Base-by-base conservation (phyloP, 2,888 invertebrate genomes). In the Cremastobaeus sp. region DNA sequence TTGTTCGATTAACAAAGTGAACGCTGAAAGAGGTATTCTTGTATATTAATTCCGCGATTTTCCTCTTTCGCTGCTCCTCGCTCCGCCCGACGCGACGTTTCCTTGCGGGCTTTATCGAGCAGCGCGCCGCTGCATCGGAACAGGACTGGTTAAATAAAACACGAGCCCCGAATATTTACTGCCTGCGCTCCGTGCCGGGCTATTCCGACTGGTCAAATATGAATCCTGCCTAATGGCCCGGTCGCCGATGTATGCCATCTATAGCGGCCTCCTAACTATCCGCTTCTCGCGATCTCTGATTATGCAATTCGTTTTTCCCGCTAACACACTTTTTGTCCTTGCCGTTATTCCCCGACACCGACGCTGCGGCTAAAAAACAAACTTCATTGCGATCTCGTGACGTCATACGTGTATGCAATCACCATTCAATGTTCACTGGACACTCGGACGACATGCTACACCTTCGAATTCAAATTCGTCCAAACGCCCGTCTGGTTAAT, bases 1-100 rank as follows among this genome's bases (percentile, higher is more conserved):
- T 60, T 54, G 60, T 39, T 41, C 52, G 60, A 52, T 59, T 60
- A 45, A 59, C 57, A 65, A 55, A 30, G 35, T 39, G 39, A 11
- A 25, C 47, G 47, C 25, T 20, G 30, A 50, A 45, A 45, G 48
- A 48, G 32, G 41, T 18, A 32, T 50, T 35, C 43, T 43, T 43
- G 41, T 20, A 48, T 52, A 64, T 64, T 28, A 64, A 52, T 43
- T 64, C 35, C 17, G 25, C 18, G 41, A 18, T 12, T 47, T 54
- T 11, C 6, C 21, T 2, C 5, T 21, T 18, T 18, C 17, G 12
- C 15, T 34, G n/a, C n/a, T n/a, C n/a, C n/a, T n/a, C n/a, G n/a
- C n/a, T n/a, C n/a, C n/a, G n/a, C n/a, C n/a, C n/a, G n/a, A n/a
- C n/a, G n/a, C n/a, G n/a, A n/a, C n/a, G n/a, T n/a, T n/a, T n/a